Percentiles rank a stretch among this genome's conserved stretches.
phyloP scores from a whole-genome alignment of 2,113 vertebrate species.

The Pampusana beccarii region DNA sequence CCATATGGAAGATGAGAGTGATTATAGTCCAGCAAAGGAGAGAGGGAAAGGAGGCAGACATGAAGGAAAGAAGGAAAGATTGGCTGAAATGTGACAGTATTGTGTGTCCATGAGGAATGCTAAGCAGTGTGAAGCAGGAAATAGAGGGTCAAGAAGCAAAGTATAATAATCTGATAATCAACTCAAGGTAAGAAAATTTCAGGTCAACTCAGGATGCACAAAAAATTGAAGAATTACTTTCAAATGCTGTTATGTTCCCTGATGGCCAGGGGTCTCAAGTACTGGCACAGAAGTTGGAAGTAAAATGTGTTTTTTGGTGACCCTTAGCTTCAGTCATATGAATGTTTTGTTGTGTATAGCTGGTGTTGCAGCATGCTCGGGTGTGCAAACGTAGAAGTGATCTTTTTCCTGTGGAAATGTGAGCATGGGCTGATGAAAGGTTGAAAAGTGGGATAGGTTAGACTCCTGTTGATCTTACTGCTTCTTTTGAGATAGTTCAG shows the following conservation, averaged over 20 bases:
- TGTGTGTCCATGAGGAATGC: not conserved
- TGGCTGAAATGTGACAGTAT: not conserved
- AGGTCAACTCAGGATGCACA: not conserved
- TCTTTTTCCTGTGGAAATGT: not conserved
- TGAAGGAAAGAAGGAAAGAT: slow-evolving; percentile 22
- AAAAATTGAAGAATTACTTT: not conserved
- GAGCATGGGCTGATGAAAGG: not conserved
- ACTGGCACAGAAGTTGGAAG: not conserved
- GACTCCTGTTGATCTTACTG: not conserved
- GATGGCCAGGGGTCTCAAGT: not conserved
- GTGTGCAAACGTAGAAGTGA: not conserved
- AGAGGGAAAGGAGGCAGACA: not conserved
- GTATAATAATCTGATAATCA: not conserved
- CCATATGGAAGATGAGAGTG: not conserved
- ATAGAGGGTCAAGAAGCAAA: not conserved
- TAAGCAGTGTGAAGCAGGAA: slow-evolving; percentile 37
- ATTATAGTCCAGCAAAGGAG: not conserved
- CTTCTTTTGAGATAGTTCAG: not conserved
- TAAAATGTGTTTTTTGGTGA: not conserved
- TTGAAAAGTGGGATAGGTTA: not conserved
- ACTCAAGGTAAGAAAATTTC: not conserved
- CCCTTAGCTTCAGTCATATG: not conserved
- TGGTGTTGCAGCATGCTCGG: not conserved
- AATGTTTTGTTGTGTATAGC: not conserved
- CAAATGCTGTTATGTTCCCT: not conserved